phyloP scores from a whole-genome alignment of 2,113 vertebrate species.

The Lethenteron reissneri region DNA sequence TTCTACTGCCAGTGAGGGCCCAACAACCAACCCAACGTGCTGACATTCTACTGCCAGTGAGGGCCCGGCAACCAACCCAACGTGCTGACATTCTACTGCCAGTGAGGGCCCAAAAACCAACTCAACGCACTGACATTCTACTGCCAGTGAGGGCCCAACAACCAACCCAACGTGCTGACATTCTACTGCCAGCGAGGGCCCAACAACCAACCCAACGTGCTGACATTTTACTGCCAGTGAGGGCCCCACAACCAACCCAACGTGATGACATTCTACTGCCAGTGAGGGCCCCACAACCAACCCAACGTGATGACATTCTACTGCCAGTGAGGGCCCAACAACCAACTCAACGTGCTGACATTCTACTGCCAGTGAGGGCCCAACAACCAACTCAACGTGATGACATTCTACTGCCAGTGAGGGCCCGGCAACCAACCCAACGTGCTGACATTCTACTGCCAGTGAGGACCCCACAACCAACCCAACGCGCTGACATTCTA shows the following conservation, averaged over 20 bases:
- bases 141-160: slow-evolving; percentile 12
- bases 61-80: background rate
- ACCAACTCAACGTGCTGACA: background rate
- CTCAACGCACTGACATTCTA: too few species aligned
- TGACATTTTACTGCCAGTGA: too few species aligned
- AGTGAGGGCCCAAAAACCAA: too few species aligned
- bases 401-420: too few species aligned
- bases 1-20: too few species aligned
- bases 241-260: too few species aligned
- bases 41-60: slow-evolving; percentile 90
- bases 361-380: too few species aligned
- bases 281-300: slow-evolving; percentile 29
- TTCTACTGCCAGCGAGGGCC: slow-evolving; percentile 69
- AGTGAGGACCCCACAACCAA: slow-evolving; percentile 21
- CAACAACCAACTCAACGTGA: too few species aligned
- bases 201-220: background rate
- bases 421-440: slow-evolving; percentile 49
- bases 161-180: slow-evolving; percentile 81
- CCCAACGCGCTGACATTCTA: background rate
- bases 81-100: too few species aligned
- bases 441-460: slow-evolving; percentile 84
- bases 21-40: slow-evolving; percentile 65
- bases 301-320: slow-evolving; percentile 85
- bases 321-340: slow-evolving; percentile 40
- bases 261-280: too few species aligned